Evolutionary conservation across 2,113 vertebrate species (phyloP).

Genomic region (Perca fluviatilis): DNA sequence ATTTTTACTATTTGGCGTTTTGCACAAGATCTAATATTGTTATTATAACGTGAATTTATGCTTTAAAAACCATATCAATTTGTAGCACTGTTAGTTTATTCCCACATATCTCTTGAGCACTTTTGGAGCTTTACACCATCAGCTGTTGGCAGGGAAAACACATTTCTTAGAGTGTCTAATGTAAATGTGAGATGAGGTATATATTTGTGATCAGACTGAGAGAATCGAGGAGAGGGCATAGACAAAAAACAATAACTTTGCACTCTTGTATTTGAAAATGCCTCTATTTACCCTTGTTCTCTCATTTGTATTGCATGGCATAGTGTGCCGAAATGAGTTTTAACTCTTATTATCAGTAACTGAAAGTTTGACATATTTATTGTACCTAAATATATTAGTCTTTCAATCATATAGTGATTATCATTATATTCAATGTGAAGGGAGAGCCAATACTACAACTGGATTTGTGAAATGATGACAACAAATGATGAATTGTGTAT

Average conservation of each 20-base stretch:
- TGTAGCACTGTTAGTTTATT: slow-evolving; percentile 51
- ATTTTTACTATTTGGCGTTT: slow-evolving; percentile 23
- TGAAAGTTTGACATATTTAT: slow-evolving; percentile 50
- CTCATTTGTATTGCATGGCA: slow-evolving; percentile 55
- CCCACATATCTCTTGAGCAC: slow-evolving; percentile 40
- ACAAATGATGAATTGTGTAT: slow-evolving; percentile 14
- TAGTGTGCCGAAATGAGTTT: slow-evolving; percentile 47
- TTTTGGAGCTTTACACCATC: slow-evolving; percentile 48
- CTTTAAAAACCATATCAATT: slow-evolving; percentile 46
- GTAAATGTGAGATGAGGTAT: slow-evolving; percentile 27
- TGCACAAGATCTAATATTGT: slow-evolving; percentile 15
- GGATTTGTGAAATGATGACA: slow-evolving; percentile 34
- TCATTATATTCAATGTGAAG: slow-evolving; percentile 44
- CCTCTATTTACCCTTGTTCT: slow-evolving; percentile 42
- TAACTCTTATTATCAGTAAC: slow-evolving; percentile 34
- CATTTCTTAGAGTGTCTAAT: slow-evolving; percentile 19
- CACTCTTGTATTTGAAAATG: slow-evolving; percentile 23
- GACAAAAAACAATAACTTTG: not conserved
- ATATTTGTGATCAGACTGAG: slow-evolving; percentile 34
- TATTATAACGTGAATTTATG: slow-evolving; percentile 35
- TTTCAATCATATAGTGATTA: slow-evolving; percentile 48
- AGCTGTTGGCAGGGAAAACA: slow-evolving; percentile 41
- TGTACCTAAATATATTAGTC: slow-evolving; percentile 42
- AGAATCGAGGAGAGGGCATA: not conserved
- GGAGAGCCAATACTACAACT: slow-evolving; percentile 47